These are phyloP conservation scores for Albula goreensis DNA, from an alignment of 2,113 vertebrate species.

Conservation along the genomic window DNA sequence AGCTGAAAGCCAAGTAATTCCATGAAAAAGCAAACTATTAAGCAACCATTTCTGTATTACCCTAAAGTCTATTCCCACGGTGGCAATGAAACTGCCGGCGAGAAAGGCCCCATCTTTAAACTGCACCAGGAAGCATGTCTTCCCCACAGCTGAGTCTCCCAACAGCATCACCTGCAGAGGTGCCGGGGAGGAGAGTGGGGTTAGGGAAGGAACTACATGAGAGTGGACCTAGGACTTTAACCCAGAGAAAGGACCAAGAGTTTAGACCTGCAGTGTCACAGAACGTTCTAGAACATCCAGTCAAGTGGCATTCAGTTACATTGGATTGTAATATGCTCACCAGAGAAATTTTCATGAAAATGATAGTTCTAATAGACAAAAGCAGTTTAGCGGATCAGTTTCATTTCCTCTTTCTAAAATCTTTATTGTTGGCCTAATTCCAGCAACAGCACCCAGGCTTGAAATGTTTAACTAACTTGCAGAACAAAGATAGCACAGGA, in stretches of 20 bases:
- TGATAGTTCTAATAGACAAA: background rate
- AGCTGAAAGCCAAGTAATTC: background rate
- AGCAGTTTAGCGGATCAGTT: background rate
- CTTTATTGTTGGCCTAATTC: background rate
- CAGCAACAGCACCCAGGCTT: background rate
- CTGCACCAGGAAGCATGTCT: constrained; percentile 94
- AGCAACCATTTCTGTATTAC: constrained; percentile 57
- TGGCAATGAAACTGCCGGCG: constrained; percentile 94
- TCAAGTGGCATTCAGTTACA: background rate
- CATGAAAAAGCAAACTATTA: rapidly evolving
- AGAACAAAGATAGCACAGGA: too few species aligned
- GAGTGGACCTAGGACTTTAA: constrained; percentile 18
- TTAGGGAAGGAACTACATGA: constrained; percentile 24
- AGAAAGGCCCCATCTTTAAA: constrained; percentile 97
- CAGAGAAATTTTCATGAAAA: constrained; percentile 5
- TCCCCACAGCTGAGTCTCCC: constrained; percentile 96
- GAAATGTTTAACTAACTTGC: too few species aligned
- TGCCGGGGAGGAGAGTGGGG: constrained; percentile 36
- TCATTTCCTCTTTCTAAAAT: background rate
- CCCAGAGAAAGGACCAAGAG: background rate
- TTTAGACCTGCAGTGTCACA: background rate
- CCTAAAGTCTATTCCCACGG: constrained; percentile 99
- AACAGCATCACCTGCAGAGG: constrained; percentile 92
- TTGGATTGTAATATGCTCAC: constrained; percentile 3
- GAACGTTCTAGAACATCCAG: background rate